Evolutionary conservation across 2,113 vertebrate genomes (phyloP).

Genomic region (Myrmophylax atrothorax): DNA sequence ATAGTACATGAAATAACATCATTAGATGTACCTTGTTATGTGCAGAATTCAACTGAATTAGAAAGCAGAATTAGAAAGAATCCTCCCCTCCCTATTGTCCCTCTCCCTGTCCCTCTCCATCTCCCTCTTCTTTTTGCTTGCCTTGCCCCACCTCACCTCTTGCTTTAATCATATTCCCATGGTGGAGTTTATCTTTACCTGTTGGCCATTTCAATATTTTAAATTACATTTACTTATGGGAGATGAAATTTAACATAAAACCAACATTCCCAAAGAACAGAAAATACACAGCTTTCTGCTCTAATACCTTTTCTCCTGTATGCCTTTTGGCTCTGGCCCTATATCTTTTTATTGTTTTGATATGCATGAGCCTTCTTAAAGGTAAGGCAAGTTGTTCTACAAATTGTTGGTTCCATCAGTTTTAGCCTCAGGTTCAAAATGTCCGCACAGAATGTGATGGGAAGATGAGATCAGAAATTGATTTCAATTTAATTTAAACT

Average conservation of each 20-base stretch:
- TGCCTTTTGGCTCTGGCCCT: background rate
- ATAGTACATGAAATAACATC: background rate
- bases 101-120: rapidly evolving
- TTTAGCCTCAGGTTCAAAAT: slow-evolving; percentile 14
- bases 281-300: background rate
- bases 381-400: background rate
- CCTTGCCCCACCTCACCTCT: background rate
- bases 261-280: background rate
- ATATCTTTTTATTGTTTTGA: background rate
- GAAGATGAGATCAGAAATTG: background rate
- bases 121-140: background rate
- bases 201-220: background rate
- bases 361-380: background rate
- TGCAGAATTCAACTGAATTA: background rate
- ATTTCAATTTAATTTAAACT: slow-evolving; percentile 28
- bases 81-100: too few species aligned
- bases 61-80: background rate
- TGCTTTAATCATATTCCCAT: background rate
- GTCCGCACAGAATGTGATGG: background rate
- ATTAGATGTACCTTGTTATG: background rate
- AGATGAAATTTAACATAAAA: background rate
- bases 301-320: background rate
- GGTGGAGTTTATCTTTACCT: background rate
- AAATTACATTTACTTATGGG: background rate
- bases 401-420: background rate